Evolutionary conservation across 2,888 invertebrate species (phyloP), one percentile per base, ranked within the genome.

Genomic region (Erebia epiphron): DNA sequence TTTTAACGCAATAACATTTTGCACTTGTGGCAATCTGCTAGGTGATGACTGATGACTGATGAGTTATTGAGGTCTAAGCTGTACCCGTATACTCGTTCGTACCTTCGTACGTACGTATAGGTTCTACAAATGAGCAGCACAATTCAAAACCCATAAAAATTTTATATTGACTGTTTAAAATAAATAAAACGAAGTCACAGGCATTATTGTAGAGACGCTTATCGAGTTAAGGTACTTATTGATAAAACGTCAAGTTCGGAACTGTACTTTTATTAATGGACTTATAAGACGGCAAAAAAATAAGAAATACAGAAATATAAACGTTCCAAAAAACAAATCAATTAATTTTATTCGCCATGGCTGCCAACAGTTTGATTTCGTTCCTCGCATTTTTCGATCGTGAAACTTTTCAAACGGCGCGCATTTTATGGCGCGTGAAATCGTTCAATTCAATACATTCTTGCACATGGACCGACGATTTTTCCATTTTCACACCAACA

Each of bases 381-480:
- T 86, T 85, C 82, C 85, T 86, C 82, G 81, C 78, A 82, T 85
- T 81, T 62, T 62, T 62, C 62, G 62, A 49, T 62, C 62, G 62
- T 49, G 82, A 82, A 83, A 84, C 84, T 85, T 85, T 86, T 86
- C 80, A 83, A 84, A 88, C 84, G 80, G 83, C 81, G 82, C 83
- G 80, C 81, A 85, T 89, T 91, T 92, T 92, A 93, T 93, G 92
- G 86, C 84, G 87, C 93, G 90, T 93, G 90, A 92, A 92, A 93
- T 93, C 87, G 91, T 81, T 83, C 84, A 82, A 87, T 90, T 90
- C 87, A 90, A 82, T 82, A 78, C 80, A 84, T 83, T 82, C 84
- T 79, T 82, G 80, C 81, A 83, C 80, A 85, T 82, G 82, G 82
- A 79, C 80, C 81, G 80, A 80, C 79, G 85, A 83, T 85, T 93